Percentiles rank a stretch among this genome's conserved stretches.
These are phyloP conservation scores for Pseudeuparius sepicola DNA, from an alignment of 2,888 invertebrate genomes.

Conservation along the genomic window DNA sequence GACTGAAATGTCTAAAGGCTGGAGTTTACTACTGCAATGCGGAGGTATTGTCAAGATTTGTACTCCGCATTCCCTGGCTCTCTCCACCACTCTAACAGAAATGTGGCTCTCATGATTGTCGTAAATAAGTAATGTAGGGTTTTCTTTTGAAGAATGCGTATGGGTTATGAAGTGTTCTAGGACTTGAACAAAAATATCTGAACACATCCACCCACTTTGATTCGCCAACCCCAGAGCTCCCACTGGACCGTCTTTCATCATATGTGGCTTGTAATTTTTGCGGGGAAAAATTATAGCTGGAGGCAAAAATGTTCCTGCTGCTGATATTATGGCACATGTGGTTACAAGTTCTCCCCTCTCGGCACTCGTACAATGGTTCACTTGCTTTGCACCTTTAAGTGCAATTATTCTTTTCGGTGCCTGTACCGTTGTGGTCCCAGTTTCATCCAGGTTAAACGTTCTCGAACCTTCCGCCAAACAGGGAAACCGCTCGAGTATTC, in stretches of 20 bases:
- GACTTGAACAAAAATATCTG: slow-evolving; percentile 10
- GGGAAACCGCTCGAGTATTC: slow-evolving; percentile 9
- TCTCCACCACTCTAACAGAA: slow-evolving; percentile 23
- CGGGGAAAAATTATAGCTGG: slow-evolving; percentile 32
- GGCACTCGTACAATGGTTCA: slow-evolving; percentile 30
- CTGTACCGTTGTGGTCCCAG: slow-evolving; percentile 18
- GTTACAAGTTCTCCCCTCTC: slow-evolving; percentile 29
- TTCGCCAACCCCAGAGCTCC: slow-evolving; percentile 28
- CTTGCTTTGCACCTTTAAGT: slow-evolving; percentile 21
- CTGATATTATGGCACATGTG: slow-evolving; percentile 28
- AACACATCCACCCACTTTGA: slow-evolving; percentile 13
- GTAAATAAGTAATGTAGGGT: slow-evolving; percentile 28
- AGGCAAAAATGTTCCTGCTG: slow-evolving; percentile 26
- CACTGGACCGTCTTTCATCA: slow-evolving; percentile 21
- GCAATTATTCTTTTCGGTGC: slow-evolving; percentile 20
- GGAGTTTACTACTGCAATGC: slow-evolving; percentile 36
- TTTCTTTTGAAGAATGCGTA: slow-evolving; percentile 21
- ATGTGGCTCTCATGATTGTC: slow-evolving; percentile 35
- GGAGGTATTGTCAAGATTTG: slow-evolving; percentile 34
- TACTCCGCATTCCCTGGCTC: slow-evolving; percentile 33
- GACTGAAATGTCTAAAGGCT: slow-evolving; percentile 36
- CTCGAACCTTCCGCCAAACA: slow-evolving; percentile 17
- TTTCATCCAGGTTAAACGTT: slow-evolving; percentile 24
- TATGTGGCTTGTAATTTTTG: slow-evolving; percentile 24
- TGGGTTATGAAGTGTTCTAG: slow-evolving; percentile 30